Conservation (phyloP, 2,797 vertebrate genomes). For the Thaleichthys pacificus region DNA sequence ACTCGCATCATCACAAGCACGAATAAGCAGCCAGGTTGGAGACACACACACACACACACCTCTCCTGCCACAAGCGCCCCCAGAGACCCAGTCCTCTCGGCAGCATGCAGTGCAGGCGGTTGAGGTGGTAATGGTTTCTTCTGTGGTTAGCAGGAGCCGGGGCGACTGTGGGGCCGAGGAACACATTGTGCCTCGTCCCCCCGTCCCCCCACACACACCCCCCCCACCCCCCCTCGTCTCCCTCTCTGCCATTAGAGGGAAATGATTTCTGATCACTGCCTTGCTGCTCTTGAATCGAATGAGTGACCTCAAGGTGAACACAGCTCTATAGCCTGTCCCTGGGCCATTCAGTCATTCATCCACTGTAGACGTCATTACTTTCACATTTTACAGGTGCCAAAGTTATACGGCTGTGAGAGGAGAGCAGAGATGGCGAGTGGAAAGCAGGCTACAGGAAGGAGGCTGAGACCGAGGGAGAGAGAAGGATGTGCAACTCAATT, state of each 20-base stretch:
- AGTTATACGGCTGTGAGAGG: conserved; percentile 43
- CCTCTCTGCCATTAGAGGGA: conserved; percentile 53
- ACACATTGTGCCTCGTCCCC: conserved; percentile 34
- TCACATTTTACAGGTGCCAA: conserved; percentile 70
- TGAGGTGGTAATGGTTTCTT: conserved; percentile 51
- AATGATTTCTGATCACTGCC: conserved; percentile 68
- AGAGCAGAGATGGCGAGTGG: not conserved
- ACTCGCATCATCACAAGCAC: conserved; percentile 19
- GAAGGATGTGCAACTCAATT: not conserved
- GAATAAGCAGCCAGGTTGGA: not conserved
- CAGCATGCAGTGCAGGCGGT: conserved; percentile 27
- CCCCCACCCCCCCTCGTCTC: conserved; percentile 26
- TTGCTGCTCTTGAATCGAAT: conserved; percentile 62
- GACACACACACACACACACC: conserved; percentile 9
- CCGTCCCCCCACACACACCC: too few relatives aligned
- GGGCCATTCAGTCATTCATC: conserved; percentile 65
- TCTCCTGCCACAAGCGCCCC: conserved; percentile 25
- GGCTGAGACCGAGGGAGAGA: not conserved
- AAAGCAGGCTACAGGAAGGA: not conserved
- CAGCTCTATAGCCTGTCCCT: conserved; percentile 47
- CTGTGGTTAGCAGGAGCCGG: conserved; percentile 39
- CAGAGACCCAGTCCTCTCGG: conserved; percentile 25
- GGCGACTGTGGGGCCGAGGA: conserved; percentile 27
- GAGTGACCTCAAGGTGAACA: conserved; percentile 69
- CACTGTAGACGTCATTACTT: conserved; percentile 68